These are phyloP conservation scores for Pseudoips prasinana DNA, from an alignment of 2,888 invertebrate genomes.

Conservation along the genomic window DNA sequence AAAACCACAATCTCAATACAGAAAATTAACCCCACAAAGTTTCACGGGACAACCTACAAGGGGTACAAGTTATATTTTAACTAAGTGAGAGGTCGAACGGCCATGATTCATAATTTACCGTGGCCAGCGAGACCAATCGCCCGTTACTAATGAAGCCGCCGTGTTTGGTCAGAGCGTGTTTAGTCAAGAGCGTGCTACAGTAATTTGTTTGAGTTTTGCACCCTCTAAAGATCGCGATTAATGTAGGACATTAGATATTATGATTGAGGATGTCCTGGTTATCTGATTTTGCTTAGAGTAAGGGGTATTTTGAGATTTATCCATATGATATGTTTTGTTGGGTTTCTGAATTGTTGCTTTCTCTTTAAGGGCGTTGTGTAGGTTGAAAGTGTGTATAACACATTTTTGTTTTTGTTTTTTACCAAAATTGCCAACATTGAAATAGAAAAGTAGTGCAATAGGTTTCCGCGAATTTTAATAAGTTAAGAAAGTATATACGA, in stretches of 20 bases:
- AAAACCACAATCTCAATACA: background rate
- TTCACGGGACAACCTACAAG: constrained; percentile 41
- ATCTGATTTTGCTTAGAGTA: background rate
- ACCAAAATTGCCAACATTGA: no score
- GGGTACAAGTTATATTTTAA: constrained; percentile 72
- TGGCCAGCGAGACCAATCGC: constrained; percentile 60
- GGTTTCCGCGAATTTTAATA: no score
- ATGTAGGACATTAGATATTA: constrained; percentile 13
- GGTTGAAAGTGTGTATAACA: no score
- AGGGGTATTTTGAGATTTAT: no score
- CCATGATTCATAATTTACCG: constrained; percentile 60
- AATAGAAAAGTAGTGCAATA: no score
- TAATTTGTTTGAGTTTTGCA: constrained; percentile 31
- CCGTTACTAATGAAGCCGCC: constrained; percentile 56
- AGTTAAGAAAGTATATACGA: no score
- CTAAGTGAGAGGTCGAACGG: constrained; percentile 44
- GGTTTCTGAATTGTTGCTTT: no score
- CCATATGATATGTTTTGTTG: no score
- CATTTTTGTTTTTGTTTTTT: no score
- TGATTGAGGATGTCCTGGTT: constrained; percentile 1
- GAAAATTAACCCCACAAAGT: constrained; percentile 34
- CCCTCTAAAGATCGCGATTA: constrained; percentile 28
- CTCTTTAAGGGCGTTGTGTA: no score
- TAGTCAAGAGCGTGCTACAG: constrained; percentile 14
- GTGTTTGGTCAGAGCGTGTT: constrained; percentile 24